phyloP scores from a whole-genome alignment of 2,113 vertebrate genomes.

The Dasyprocta punctata region DNA sequence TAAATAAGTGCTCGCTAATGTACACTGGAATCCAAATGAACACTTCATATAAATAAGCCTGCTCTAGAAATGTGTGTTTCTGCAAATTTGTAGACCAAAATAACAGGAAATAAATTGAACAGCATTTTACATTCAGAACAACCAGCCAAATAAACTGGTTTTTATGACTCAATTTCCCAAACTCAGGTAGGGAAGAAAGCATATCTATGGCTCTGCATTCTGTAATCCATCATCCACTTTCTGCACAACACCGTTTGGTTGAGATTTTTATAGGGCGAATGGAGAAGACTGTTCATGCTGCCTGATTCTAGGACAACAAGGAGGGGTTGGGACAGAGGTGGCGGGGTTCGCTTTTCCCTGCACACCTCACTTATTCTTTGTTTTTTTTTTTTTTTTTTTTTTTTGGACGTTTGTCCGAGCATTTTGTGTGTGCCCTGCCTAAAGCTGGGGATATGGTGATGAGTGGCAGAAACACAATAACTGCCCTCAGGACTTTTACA shows the following conservation, averaged over 20 bases:
- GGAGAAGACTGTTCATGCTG: background rate
- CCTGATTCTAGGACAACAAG: background rate
- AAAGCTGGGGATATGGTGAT: background rate
- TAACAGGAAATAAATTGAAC: slow-evolving; percentile 32
- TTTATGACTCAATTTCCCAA: slow-evolving; percentile 65
- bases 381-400: background rate
- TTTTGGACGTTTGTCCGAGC: background rate
- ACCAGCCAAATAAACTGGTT: background rate
- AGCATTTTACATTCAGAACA: slow-evolving; percentile 36
- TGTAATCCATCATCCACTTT: background rate
- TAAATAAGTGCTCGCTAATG: slow-evolving; percentile 51
- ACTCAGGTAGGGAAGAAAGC: slow-evolving; percentile 22
- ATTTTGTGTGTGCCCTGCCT: background rate
- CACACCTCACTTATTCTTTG: background rate
- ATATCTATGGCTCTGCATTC: background rate
- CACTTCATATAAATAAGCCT: slow-evolving; percentile 33
- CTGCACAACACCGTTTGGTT: background rate
- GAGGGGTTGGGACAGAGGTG: background rate
- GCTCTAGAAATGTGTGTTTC: background rate
- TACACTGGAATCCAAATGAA: background rate
- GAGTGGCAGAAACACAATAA: too few relatives aligned
- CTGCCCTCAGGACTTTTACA: background rate
- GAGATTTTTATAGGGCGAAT: background rate
- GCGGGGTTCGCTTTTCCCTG: background rate
- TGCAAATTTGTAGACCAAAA: slow-evolving; percentile 53